phyloP scores from a whole-genome alignment of 2,113 vertebrate genomes.

The Plecturocebus donacophilus region DNA sequence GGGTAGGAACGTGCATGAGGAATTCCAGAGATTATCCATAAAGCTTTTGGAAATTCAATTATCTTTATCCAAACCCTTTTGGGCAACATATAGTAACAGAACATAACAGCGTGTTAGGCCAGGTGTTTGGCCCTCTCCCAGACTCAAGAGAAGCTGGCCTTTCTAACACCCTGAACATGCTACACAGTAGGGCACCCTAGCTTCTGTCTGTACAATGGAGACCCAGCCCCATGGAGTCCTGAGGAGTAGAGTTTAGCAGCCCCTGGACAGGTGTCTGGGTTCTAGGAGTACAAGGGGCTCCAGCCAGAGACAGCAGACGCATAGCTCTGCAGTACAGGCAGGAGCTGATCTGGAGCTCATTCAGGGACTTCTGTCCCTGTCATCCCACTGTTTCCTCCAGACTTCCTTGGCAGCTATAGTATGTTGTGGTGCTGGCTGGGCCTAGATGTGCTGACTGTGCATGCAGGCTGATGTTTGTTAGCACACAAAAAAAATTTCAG shows the following conservation, averaged over 20 bases:
- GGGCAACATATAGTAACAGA: conserved; percentile 54
- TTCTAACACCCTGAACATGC: background rate
- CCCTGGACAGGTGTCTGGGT: background rate
- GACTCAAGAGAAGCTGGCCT: conserved; percentile 16
- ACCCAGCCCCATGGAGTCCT: background rate
- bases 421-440: rapidly evolving
- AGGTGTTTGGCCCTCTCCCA: conserved; percentile 50
- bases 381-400: background rate
- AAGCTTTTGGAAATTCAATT: conserved; percentile 74
- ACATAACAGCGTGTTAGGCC: conserved; percentile 46
- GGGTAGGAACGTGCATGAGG: conserved; percentile 57
- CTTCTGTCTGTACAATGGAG: conserved; percentile 16
- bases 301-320: background rate
- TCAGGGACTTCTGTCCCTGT: background rate
- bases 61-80: conserved; percentile 70
- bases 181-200: background rate
- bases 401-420: too few relatives aligned
- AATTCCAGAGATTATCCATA: conserved; percentile 75
- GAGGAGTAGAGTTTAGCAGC: background rate
- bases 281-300: background rate
- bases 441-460: background rate
- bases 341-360: background rate
- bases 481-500: background rate
- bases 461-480: background rate
- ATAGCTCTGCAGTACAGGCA: background rate